phyloP scores from a whole-genome alignment of 1,140 invertebrate genomes.

The Leptonema lineaticorne region DNA sequence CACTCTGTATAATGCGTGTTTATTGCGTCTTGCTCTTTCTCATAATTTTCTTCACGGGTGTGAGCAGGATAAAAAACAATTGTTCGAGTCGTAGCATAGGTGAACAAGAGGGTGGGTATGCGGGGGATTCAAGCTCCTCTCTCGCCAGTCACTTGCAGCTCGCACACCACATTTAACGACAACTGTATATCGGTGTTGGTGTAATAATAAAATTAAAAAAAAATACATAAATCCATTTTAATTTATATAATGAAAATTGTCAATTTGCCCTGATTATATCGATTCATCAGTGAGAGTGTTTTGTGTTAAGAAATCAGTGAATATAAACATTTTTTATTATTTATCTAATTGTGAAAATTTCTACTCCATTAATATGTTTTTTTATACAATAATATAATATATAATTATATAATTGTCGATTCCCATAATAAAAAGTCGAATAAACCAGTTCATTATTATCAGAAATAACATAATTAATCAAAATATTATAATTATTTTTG shows the following conservation, averaged over 20 bases:
- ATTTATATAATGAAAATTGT: constrained; percentile 7
- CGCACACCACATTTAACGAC: constrained; percentile 30
- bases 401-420: too few species aligned
- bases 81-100: constrained; percentile 8
- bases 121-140: constrained; percentile 9
- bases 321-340: too few species aligned
- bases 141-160: constrained; percentile 29
- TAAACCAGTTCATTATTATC: too few species aligned
- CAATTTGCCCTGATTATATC: background rate
- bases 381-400: too few species aligned
- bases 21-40: background rate
- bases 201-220: too few species aligned
- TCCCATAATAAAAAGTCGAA: too few species aligned
- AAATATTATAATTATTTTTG: too few species aligned
- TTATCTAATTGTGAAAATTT: too few species aligned
- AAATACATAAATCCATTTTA: constrained; percentile 13
- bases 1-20: background rate
- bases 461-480: too few species aligned
- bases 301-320: background rate
- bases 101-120: constrained; percentile 19
- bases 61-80: constrained; percentile 23
- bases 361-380: too few species aligned
- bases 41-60: background rate
- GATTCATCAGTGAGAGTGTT: background rate
- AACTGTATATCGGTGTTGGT: constrained; percentile 27